Evolutionary conservation across 2,888 invertebrate genomes (phyloP).

Genomic region (Sympetrum striolatum): DNA sequence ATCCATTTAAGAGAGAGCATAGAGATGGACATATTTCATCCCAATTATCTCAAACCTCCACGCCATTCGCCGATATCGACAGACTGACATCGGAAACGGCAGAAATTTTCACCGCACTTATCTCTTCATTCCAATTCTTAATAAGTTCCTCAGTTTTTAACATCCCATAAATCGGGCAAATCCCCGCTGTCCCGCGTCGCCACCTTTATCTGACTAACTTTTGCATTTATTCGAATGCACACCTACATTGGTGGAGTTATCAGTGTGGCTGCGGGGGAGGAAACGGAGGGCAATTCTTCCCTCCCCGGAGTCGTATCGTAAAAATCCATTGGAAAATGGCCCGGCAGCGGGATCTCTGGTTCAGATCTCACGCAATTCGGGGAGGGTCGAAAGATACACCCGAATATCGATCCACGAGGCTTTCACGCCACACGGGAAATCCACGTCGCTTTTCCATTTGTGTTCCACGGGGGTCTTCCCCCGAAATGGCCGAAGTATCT

Average conservation of each 20-base stretch:
- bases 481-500: neutral
- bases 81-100: neutral
- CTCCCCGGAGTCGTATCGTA: neutral
- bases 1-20: no score
- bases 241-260: neutral
- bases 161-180: neutral
- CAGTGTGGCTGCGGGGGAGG: neutral
- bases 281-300: neutral
- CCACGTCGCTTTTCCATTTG: neutral
- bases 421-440: neutral
- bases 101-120: neutral
- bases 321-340: slow-evolving; percentile 22
- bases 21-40: neutral
- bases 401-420: slow-evolving; percentile 12
- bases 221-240: neutral
- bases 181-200: neutral
- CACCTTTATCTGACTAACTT: neutral
- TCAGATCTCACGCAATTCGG: slow-evolving; percentile 33
- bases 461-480: neutral
- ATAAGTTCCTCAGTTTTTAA: neutral
- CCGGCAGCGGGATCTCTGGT: neutral
- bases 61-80: neutral
- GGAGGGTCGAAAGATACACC: neutral
- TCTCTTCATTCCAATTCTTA: neutral
- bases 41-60: neutral